phyloP scores from a whole-genome alignment of 2,797 vertebrate species.

The Anolis apletophallus region DNA sequence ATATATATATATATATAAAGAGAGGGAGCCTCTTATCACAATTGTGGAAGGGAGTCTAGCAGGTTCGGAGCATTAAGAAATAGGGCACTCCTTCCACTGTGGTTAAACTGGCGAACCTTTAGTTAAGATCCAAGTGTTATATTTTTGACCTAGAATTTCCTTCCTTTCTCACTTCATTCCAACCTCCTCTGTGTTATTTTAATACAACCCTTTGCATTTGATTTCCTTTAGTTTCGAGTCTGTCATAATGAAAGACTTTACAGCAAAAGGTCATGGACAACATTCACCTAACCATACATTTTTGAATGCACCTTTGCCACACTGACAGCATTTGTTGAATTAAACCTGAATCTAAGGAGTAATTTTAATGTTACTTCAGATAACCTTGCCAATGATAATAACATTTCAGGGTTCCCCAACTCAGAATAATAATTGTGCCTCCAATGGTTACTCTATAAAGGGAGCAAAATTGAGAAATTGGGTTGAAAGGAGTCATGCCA shows the following conservation, averaged over 20 bases:
- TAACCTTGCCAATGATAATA: no score
- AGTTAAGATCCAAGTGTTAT: neutral
- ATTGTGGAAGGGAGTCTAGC: neutral
- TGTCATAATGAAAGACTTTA: neutral
- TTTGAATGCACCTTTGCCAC: neutral
- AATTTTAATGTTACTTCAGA: no score
- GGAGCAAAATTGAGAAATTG: no score
- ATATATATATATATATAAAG: no score
- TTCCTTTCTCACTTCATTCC: constrained; percentile 8
- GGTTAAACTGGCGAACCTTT: neutral
- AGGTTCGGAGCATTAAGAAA: neutral
- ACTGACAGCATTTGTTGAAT: neutral
- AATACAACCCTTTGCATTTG: neutral
- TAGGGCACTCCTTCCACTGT: neutral
- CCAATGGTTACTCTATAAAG: no score
- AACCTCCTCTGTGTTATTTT: constrained; percentile 8
- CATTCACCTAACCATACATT: neutral
- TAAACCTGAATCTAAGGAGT: neutral
- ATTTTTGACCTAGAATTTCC: neutral
- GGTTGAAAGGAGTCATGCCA: no score
- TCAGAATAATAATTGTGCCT: no score
- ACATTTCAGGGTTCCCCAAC: no score
- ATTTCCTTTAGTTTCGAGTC: constrained; percentile 6
- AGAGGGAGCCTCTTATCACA: no score
- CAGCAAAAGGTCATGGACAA: constrained; percentile 3